Evolutionary conservation across 2,113 vertebrate species (phyloP).

Genomic region (Stomatorhinus ivindoensis): DNA sequence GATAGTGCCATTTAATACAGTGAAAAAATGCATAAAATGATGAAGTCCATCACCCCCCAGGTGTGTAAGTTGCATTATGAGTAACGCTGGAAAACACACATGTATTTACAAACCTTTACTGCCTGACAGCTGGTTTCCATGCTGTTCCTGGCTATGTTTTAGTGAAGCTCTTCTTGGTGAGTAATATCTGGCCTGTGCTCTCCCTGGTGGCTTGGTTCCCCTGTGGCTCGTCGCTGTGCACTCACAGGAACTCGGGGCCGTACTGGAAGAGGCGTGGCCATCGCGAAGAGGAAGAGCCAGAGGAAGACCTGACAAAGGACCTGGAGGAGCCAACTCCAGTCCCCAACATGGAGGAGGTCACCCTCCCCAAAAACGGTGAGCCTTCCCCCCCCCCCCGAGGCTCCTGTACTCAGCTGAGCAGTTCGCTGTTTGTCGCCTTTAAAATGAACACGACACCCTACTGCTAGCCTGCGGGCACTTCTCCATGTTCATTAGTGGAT

Average conservation of each 20-base stretch:
- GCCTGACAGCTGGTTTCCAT: not conserved
- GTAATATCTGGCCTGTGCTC: not conserved
- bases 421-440: not conserved
- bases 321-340: slow-evolving; percentile 96
- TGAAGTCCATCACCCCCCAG: not conserved
- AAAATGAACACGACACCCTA: not conserved
- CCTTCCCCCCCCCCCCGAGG: not conserved
- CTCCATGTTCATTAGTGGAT: not conserved
- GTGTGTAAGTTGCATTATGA: not conserved
- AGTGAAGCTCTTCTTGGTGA: not conserved
- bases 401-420: not conserved
- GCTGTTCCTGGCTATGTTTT: not conserved
- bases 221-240: not conserved
- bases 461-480: not conserved
- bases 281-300: slow-evolving; percentile 82
- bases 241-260: slow-evolving; percentile 56
- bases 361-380: slow-evolving; percentile 89
- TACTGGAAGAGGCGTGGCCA: slow-evolving; percentile 78
- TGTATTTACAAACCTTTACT: not conserved
- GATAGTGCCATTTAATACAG: not conserved
- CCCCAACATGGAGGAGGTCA: slow-evolving; percentile 92
- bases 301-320: slow-evolving; percentile 93
- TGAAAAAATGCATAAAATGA: not conserved
- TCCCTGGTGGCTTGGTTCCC: not conserved
- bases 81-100: not conserved